Conservation (phyloP, 2,888 invertebrate species). For the Eumacrocentrus americanus region DNA sequence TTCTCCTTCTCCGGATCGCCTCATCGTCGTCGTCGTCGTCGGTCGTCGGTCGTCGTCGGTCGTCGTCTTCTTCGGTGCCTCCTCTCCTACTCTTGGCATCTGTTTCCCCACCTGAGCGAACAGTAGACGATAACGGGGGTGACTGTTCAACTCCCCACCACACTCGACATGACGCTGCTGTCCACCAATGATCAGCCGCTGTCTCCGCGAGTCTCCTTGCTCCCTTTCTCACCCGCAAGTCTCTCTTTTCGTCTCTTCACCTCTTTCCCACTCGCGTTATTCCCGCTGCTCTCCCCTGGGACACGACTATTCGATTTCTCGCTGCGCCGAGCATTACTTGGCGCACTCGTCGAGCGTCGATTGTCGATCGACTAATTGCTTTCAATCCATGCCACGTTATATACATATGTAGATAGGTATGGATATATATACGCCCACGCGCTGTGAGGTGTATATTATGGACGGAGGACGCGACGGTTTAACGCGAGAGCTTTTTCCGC, state of each 20-base stretch:
- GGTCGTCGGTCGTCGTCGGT: slow-evolving; percentile 35
- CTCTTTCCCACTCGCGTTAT: slow-evolving; percentile 31
- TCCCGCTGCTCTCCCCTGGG: slow-evolving; percentile 27
- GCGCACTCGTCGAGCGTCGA: not conserved
- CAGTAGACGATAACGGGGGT: slow-evolving; percentile 23
- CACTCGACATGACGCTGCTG: slow-evolving; percentile 45
- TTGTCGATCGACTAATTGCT: slow-evolving; percentile 12
- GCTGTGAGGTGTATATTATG: not conserved
- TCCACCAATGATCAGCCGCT: slow-evolving; percentile 60
- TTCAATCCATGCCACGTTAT: not conserved
- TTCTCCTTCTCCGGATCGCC: slow-evolving; percentile 38
- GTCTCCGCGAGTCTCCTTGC: slow-evolving; percentile 42
- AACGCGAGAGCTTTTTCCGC: slow-evolving; percentile 10
- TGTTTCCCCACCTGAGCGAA: slow-evolving; percentile 29
- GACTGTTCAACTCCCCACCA: slow-evolving; percentile 48
- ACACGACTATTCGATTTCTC: slow-evolving; percentile 4
- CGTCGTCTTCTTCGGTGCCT: slow-evolving; percentile 35
- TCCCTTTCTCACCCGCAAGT: slow-evolving; percentile 20
- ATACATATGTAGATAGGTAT: not conserved
- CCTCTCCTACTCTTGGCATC: slow-evolving; percentile 24
- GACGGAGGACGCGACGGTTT: not conserved
- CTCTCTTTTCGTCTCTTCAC: slow-evolving; percentile 31
- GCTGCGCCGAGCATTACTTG: not conserved
- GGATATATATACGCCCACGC: not conserved
- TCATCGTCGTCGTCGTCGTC: slow-evolving; percentile 47